Percentiles rank a stretch among this genome's conserved stretches.
Evolutionary conservation across 2,797 vertebrate species (phyloP).

Genomic region (Myripristis jacobus): DNA sequence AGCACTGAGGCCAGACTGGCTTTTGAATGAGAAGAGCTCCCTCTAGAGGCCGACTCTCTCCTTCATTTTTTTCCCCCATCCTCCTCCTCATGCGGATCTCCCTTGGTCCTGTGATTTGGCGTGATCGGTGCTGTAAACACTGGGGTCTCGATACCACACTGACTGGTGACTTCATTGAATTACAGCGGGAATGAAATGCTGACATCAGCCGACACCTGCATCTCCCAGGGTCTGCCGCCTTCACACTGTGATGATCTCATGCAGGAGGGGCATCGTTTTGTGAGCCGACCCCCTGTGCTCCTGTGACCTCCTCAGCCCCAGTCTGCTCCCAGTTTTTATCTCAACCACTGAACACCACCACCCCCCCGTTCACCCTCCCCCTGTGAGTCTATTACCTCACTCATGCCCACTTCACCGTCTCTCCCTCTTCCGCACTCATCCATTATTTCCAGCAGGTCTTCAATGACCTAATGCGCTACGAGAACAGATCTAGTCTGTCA

Average conservation of each 20-base stretch:
- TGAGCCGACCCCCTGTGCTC: constrained; percentile 18
- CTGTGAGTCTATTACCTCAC: constrained; percentile 12
- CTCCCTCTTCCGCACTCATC: constrained; percentile 20
- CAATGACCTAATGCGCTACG: constrained; percentile 49
- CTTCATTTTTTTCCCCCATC: neutral
- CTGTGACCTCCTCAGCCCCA: constrained; percentile 28
- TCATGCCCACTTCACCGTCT: neutral
- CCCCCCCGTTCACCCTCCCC: constrained; percentile 2
- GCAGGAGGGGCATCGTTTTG: constrained; percentile 13
- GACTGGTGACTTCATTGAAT: constrained; percentile 28
- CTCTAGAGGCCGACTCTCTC: constrained; percentile 59
- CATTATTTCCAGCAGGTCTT: constrained; percentile 44
- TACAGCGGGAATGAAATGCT: constrained; percentile 35
- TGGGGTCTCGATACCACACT: neutral
- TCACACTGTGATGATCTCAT: constrained; percentile 48
- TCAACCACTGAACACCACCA: constrained; percentile 30
- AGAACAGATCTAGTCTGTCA: constrained; percentile 46
- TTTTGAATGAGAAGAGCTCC: constrained; percentile 73
- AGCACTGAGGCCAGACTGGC: neutral
- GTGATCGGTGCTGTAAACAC: constrained; percentile 11
- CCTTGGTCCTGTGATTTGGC: constrained; percentile 5
- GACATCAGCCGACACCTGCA: constrained; percentile 48
- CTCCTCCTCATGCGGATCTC: constrained; percentile 14
- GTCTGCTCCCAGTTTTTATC: neutral
- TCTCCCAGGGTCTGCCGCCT: constrained; percentile 22